phyloP scores from a whole-genome alignment of 2,797 vertebrate genomes.

The Oryzias sinensis region DNA sequence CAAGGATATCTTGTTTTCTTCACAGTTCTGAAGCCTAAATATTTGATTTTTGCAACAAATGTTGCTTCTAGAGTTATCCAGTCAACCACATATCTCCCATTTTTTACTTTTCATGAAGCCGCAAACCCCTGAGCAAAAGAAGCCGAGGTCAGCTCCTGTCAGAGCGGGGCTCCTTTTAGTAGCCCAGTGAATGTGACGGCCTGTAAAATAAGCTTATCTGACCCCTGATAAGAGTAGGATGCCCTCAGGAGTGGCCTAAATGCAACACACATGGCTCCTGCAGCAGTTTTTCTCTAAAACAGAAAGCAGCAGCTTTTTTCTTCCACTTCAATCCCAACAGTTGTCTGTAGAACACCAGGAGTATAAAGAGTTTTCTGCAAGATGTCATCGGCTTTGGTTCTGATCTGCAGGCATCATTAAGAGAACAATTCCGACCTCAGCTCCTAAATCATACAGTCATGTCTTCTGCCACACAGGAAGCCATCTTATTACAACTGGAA shows the following conservation, averaged over 20 bases:
- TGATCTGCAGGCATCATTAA: conserved; percentile 41
- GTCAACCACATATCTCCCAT: neutral
- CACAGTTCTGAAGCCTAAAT: conserved; percentile 7
- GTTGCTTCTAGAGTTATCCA: conserved; percentile 13
- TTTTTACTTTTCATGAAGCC: conserved; percentile 15
- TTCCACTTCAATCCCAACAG: conserved; percentile 6
- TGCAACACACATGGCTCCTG: conserved; percentile 64
- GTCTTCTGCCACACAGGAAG: conserved; percentile 58
- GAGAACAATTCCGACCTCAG: conserved; percentile 49
- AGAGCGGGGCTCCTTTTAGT: conserved; percentile 41
- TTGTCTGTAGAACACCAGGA: conserved; percentile 1
- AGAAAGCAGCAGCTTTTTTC: conserved; percentile 18
- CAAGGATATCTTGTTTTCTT: conserved; percentile 45
- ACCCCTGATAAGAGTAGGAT: conserved; percentile 71
- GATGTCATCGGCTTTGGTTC: conserved; percentile 43
- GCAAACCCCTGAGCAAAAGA: conserved; percentile 9
- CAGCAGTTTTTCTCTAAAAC: conserved; percentile 44
- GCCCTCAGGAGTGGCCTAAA: conserved; percentile 60
- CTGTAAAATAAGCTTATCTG: conserved; percentile 75
- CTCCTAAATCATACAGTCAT: conserved; percentile 65
- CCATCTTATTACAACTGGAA: conserved; percentile 50
- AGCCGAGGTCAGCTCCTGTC: conserved; percentile 31
- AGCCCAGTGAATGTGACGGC: conserved; percentile 56
- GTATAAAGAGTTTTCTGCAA: conserved; percentile 30
- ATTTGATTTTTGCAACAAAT: conserved; percentile 37